Percentiles rank a stretch among this genome's conserved stretches.
Evolutionary conservation across 2,797 vertebrate species (phyloP).

Genomic region (Lepidocolaptes lacrymiger): DNA sequence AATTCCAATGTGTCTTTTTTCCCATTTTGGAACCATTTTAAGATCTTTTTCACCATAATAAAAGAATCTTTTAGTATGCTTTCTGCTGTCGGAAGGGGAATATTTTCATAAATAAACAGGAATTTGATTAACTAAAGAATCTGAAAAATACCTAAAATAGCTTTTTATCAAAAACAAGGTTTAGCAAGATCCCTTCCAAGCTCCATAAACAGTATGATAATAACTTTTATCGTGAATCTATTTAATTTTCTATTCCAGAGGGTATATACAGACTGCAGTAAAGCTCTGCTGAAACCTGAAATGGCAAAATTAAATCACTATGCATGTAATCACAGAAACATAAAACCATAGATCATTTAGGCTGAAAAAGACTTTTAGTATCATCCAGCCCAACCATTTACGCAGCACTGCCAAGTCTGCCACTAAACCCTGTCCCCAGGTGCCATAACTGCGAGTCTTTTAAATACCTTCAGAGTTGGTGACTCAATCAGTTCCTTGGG

Average conservation of each 20-base stretch:
- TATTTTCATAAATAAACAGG: not conserved
- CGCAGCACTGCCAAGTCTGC: not conserved
- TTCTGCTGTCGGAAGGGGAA: not conserved
- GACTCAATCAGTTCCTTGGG: not conserved
- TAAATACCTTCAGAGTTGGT: not conserved
- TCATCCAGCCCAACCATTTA: not conserved
- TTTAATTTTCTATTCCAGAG: not conserved
- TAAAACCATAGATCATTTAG: not conserved
- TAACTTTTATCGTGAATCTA: not conserved
- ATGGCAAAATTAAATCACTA: not conserved
- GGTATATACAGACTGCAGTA: not conserved
- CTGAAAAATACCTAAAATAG: not conserved
- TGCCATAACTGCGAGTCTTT: not conserved
- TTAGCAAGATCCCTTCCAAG: not conserved
- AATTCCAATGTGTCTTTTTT: not conserved
- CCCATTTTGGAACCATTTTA: not conserved
- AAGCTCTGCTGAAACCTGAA: not conserved
- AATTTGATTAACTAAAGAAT: not conserved
- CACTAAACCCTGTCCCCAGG: not conserved
- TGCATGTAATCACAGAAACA: not conserved
- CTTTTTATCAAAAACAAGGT: not conserved
- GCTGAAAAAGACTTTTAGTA: not conserved
- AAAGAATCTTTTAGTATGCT: not conserved
- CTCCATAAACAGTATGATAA: not conserved
- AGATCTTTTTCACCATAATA: not conserved